Percentiles rank a stretch among this genome's conserved stretches.
Conservation (phyloP, 2,888 invertebrate species). For the Habrosyne pyritoides region DNA sequence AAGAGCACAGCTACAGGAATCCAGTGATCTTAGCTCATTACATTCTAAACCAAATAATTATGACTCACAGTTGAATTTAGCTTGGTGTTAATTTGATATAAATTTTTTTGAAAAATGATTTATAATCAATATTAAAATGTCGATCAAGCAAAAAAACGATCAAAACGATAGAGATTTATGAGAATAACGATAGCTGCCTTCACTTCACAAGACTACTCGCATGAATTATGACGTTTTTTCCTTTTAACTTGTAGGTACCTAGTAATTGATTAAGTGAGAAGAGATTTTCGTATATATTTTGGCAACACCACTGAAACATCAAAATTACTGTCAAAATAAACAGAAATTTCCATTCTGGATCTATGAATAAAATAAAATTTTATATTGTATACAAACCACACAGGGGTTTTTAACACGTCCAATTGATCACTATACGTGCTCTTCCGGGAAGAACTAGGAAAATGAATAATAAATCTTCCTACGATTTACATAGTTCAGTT, state of each 20-base stretch:
- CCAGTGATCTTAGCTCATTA: too few relatives aligned
- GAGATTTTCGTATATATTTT: slow-evolving; percentile 6
- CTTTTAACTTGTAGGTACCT: background rate
- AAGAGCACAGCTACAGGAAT: too few relatives aligned
- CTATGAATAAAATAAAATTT: slow-evolving; percentile 29
- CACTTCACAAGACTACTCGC: slow-evolving; percentile 5
- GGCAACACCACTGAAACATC: slow-evolving; percentile 4
- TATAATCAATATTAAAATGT: slow-evolving; percentile 2
- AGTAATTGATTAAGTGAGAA: slow-evolving; percentile 7
- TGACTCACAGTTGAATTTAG: background rate
- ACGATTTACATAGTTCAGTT: slow-evolving; percentile 25
- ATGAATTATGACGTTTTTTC: slow-evolving; percentile 7
- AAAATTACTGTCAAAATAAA: slow-evolving; percentile 33
- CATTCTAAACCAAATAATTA: background rate
- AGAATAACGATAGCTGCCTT: background rate
- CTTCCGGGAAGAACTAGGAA: slow-evolving; percentile 24
- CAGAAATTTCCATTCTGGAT: slow-evolving; percentile 15
- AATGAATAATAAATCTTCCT: slow-evolving; percentile 32
- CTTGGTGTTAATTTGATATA: slow-evolving; percentile 14
- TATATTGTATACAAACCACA: slow-evolving; percentile 29
- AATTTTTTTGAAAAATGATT: slow-evolving; percentile 8
- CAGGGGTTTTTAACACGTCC: slow-evolving; percentile 27
- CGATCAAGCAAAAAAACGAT: slow-evolving; percentile 4
- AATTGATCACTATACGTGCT: slow-evolving; percentile 27
- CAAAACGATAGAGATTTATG: slow-evolving; percentile 4